Percentiles rank a stretch among this genome's conserved stretches.
Evolutionary conservation across 2,113 vertebrate species (phyloP).

Genomic region (Ovis canadensis): DNA sequence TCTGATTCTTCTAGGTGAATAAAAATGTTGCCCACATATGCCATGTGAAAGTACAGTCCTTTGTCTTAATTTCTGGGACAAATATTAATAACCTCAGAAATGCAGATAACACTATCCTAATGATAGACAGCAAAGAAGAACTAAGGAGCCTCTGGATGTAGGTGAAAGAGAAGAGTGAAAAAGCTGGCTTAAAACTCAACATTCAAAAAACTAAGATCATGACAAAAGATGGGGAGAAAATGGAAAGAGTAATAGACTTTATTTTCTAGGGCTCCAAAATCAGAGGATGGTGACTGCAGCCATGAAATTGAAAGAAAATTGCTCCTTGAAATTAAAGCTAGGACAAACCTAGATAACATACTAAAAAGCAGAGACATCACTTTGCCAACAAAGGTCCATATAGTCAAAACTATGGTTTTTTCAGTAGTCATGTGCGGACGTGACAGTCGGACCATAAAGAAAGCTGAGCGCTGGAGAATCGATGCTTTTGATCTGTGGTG

Average conservation of each 20-base stretch:
- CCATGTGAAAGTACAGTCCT: background rate
- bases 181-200: background rate
- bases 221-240: background rate
- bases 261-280: background rate
- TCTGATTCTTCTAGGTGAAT: background rate
- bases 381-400: background rate
- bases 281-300: background rate
- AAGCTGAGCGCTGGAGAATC: background rate
- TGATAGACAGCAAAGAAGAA: background rate
- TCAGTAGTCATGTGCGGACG: rapidly evolving
- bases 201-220: background rate
- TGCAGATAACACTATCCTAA: background rate
- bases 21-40: background rate
- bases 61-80: background rate
- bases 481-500: background rate
- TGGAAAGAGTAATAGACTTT: background rate
- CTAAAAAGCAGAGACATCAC: background rate
- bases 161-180: background rate
- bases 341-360: background rate
- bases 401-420: background rate
- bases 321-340: background rate
- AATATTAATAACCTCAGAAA: background rate
- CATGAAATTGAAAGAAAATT: background rate
- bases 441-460: background rate
- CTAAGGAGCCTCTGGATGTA: background rate